phyloP scores from a whole-genome alignment of 1,140 invertebrate species.

The Pristionchus pacificus region DNA sequence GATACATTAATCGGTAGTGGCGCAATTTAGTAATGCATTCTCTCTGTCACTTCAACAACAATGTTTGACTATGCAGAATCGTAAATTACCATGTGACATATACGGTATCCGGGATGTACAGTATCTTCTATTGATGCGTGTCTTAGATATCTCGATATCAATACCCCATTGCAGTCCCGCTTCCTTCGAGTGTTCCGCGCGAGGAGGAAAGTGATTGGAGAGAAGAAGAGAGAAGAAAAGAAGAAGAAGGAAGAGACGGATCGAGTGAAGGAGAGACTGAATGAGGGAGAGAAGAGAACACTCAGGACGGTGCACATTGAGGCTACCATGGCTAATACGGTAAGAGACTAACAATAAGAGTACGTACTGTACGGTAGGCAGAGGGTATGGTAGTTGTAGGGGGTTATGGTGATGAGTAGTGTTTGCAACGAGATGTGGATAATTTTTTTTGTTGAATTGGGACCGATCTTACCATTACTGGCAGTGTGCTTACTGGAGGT shows the following conservation, averaged over 20 bases:
- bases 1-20: neutral
- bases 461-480: too few relatives aligned
- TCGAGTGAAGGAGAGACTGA: neutral
- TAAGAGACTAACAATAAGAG: neutral
- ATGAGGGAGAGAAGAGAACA: neutral
- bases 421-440: too few relatives aligned
- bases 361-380: neutral
- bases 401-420: too few relatives aligned
- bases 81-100: neutral
- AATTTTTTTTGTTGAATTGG: too few relatives aligned
- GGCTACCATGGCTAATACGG: neutral
- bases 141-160: neutral
- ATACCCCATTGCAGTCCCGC: neutral
- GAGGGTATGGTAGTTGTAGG: too few relatives aligned
- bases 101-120: too few relatives aligned
- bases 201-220: neutral
- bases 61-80: neutral
- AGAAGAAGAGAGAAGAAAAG: neutral
- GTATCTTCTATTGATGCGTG: too few relatives aligned
- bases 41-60: neutral
- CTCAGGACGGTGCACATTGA: neutral
- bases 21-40: neutral
- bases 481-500: too few relatives aligned
- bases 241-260: neutral
- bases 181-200: neutral